These are phyloP conservation scores for Cryptosula pallasiana DNA, from an alignment of 2,888 invertebrate species.

Conservation along the genomic window DNA sequence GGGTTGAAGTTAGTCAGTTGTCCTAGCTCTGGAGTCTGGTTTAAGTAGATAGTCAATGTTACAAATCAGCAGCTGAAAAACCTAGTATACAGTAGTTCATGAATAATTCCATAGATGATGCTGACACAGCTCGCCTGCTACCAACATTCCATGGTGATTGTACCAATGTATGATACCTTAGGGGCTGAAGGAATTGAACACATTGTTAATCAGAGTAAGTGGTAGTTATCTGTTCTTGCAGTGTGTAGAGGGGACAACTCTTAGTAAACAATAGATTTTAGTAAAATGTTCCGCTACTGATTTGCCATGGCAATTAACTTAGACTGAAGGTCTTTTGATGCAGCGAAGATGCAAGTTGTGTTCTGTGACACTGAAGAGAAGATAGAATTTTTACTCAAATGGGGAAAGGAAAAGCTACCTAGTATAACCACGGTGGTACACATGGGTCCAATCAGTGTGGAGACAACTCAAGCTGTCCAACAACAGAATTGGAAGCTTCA, in stretches of 20 bases:
- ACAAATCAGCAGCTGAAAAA: too few species aligned
- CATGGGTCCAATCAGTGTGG: not conserved
- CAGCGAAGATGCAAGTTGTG: constrained; percentile 13
- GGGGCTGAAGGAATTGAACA: constrained; percentile 95
- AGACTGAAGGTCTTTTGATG: too few species aligned
- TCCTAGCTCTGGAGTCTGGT: too few species aligned
- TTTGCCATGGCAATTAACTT: too few species aligned
- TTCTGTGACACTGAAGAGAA: not conserved
- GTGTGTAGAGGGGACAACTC: too few species aligned
- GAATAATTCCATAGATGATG: constrained; percentile 2
- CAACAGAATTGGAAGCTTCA: not conserved
- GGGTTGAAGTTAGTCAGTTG: too few species aligned
- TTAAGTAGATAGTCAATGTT: too few species aligned
- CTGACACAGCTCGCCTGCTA: constrained; percentile 38
- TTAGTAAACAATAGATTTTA: too few species aligned
- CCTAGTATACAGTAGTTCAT: too few species aligned
- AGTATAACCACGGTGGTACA: not conserved
- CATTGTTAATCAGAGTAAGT: constrained; percentile 82
- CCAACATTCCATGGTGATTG: constrained; percentile 43
- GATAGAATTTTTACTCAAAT: not conserved
- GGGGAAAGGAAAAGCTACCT: not conserved
- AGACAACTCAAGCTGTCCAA: not conserved
- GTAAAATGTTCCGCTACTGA: too few species aligned
- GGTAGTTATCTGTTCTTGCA: too few species aligned
- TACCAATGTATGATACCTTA: constrained; percentile 47